These are phyloP conservation scores for Siniperca scherzeri DNA, from an alignment of 2,797 vertebrate genomes.

Conservation along the genomic window DNA sequence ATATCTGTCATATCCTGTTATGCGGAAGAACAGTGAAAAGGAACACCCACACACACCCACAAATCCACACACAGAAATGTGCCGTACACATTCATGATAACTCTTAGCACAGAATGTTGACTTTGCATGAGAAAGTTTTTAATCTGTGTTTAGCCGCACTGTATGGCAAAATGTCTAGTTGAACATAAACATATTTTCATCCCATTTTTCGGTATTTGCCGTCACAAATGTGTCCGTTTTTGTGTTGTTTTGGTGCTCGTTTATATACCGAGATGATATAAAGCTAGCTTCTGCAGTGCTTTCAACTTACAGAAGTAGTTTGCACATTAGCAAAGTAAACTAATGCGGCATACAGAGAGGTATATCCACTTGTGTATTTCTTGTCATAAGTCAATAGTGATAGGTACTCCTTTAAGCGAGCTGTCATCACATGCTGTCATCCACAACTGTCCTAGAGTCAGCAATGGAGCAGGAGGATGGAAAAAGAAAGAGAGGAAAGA, in stretches of 20 bases:
- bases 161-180: background rate
- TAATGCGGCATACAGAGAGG: background rate
- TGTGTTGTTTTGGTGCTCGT: background rate
- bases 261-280: background rate
- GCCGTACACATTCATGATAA: background rate
- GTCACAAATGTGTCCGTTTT: background rate
- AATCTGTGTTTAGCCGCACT: background rate
- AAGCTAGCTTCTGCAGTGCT: background rate
- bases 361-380: background rate
- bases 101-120: background rate
- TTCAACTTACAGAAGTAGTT: background rate
- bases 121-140: background rate
- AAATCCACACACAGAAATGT: constrained; percentile 7
- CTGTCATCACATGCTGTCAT: constrained; percentile 41
- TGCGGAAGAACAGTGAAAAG: constrained; percentile 26
- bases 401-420: background rate
- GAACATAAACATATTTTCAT: background rate
- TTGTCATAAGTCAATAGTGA: constrained; percentile 3
- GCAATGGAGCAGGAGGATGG: constrained; percentile 19
- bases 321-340: background rate
- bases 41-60: background rate
- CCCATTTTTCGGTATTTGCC: background rate
- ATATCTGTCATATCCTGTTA: constrained; percentile 69
- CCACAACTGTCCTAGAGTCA: constrained; percentile 37
- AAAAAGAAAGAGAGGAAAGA: constrained; percentile 57